phyloP scores from a whole-genome alignment of 2,113 vertebrate species.

The Rhegmatorhina hoffmannsi region DNA sequence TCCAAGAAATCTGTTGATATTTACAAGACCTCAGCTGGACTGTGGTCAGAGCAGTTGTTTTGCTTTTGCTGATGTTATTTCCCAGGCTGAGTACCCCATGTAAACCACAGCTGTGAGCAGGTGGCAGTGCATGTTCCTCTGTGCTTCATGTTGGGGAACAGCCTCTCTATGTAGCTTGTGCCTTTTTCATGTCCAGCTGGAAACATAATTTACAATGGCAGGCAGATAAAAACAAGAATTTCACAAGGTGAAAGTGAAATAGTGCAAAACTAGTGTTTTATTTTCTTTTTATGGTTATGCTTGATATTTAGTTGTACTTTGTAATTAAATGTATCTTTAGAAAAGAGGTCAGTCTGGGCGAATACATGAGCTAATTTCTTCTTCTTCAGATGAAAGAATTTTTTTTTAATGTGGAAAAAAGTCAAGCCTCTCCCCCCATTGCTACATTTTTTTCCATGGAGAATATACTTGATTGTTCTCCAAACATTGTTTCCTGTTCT shows the following conservation, averaged over 20 bases:
- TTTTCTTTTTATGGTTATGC: not conserved
- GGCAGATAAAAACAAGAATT: not conserved
- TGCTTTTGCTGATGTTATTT: not conserved
- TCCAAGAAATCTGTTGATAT: not conserved
- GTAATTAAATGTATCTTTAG: not conserved
- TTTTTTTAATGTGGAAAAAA: constrained; percentile 15
- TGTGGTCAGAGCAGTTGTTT: not conserved
- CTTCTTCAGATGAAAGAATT: not conserved
- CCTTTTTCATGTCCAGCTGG: not conserved
- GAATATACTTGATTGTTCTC: constrained; percentile 58
- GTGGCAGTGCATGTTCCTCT: not conserved
- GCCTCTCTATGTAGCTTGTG: not conserved
- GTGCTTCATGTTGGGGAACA: not conserved
- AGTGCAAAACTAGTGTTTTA: not conserved
- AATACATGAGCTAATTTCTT: not conserved
- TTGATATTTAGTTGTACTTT: not conserved
- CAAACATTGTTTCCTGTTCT: constrained; percentile 60
- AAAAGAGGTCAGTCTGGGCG: not conserved
- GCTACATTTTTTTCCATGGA: constrained; percentile 31
- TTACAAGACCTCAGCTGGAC: constrained; percentile 16
- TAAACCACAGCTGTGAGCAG: constrained; percentile 8
- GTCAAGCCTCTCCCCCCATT: constrained; percentile 5
- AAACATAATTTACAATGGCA: not conserved
- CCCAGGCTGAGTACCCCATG: not conserved
- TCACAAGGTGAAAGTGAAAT: not conserved